Evolutionary conservation across 2,113 vertebrate genomes (phyloP).

Genomic region (Mus spicilegus): DNA sequence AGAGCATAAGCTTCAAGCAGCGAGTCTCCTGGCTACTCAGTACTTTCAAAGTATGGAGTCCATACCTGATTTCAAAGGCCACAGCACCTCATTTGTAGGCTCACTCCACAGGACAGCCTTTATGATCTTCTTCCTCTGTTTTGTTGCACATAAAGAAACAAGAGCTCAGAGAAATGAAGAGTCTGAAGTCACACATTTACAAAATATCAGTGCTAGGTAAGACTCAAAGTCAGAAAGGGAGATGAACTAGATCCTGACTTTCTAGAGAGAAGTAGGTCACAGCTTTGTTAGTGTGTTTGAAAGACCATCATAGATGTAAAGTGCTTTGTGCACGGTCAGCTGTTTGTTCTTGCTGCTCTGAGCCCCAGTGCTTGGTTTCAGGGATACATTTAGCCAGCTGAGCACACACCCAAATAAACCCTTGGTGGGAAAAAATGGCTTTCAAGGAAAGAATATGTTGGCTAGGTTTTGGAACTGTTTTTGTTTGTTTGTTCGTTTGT

Average conservation of each 20-base stretch:
- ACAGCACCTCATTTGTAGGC: not conserved
- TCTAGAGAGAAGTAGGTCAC: conserved; percentile 85
- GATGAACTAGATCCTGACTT: conserved; percentile 34
- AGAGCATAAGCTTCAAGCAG: too few species aligned
- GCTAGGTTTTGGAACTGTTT: not conserved
- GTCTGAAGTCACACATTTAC: conserved; percentile 13
- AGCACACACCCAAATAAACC: conserved; percentile 45
- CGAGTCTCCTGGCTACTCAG: not conserved
- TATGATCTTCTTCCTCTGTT: conserved; percentile 20
- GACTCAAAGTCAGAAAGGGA: not conserved
- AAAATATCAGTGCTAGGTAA: not conserved
- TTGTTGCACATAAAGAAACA: conserved; percentile 15
- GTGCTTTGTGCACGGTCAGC: conserved; percentile 12
- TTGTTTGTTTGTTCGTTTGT: too few species aligned
- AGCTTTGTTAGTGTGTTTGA: conserved; percentile 77
- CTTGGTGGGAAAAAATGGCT: conserved; percentile 37
- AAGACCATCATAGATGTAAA: conserved; percentile 77
- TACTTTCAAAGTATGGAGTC: not conserved
- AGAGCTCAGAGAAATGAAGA: not conserved
- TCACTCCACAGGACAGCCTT: not conserved
- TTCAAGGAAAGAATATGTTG: not conserved
- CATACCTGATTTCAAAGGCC: not conserved
- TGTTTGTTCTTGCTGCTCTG: conserved; percentile 78
- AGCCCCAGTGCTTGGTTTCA: conserved; percentile 31
- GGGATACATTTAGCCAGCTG: conserved; percentile 58